Evolutionary conservation across 2,797 vertebrate species (phyloP).

Genomic region (Nannoperca obscura): DNA sequence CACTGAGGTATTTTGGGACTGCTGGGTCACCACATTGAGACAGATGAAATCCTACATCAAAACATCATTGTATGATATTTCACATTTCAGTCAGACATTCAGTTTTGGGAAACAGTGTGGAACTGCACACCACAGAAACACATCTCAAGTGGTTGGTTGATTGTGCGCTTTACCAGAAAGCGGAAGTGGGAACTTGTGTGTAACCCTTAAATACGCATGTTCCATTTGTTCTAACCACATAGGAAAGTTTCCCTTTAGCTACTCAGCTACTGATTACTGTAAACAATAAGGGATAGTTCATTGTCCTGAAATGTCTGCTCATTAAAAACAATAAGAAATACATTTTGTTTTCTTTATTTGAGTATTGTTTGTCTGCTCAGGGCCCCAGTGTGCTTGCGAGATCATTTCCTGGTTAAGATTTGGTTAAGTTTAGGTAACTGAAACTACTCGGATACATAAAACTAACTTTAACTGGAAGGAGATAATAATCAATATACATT

Average conservation of each 20-base stretch:
- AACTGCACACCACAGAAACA: neutral
- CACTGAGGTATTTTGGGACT: neutral
- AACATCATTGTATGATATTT: too few species aligned
- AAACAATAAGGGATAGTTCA: neutral
- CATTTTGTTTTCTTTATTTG: neutral
- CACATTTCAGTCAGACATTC: neutral
- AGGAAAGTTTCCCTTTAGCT: neutral
- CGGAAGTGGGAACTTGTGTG: conserved; percentile 14
- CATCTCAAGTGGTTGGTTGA: neutral
- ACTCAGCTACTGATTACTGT: neutral
- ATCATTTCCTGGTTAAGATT: neutral
- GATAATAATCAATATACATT: neutral
- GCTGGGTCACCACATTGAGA: neutral
- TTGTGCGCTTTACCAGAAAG: neutral
- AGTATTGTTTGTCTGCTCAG: neutral
- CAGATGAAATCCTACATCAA: too few species aligned
- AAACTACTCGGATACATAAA: too few species aligned
- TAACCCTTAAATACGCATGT: conserved; percentile 12
- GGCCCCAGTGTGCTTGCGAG: neutral
- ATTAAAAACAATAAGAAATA: neutral
- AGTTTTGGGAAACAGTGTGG: neutral
- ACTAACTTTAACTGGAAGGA: too few species aligned
- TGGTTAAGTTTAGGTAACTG: too few species aligned
- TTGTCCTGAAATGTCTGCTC: neutral
- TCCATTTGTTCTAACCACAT: neutral